Evolutionary conservation across 2,888 invertebrate genomes (phyloP).

Genomic region (Epiblema foenella): DNA sequence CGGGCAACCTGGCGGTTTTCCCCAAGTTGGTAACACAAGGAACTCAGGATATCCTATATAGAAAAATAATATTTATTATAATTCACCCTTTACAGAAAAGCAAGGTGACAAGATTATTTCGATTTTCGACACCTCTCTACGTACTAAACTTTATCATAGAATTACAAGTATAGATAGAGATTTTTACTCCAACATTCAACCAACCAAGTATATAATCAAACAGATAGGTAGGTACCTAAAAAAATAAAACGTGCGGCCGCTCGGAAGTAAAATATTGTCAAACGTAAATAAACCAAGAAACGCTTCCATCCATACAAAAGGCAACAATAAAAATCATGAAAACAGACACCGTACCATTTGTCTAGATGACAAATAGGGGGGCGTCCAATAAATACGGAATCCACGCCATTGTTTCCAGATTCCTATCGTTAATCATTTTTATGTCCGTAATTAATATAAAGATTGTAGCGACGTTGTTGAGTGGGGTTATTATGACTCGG

Average conservation of each 20-base stretch:
- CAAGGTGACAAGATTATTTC: no score
- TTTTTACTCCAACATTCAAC: no score
- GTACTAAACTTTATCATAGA: no score
- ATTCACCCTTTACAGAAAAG: no score
- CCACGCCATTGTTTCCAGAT: conserved; percentile 78
- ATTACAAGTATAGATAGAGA: no score
- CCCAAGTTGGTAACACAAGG: no score
- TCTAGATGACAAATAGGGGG: conserved; percentile 77
- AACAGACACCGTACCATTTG: conserved; percentile 68
- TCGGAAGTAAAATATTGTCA: conserved; percentile 43
- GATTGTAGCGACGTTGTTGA: conserved; percentile 70
- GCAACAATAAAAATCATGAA: conserved; percentile 62
- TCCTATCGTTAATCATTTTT: conserved; percentile 80
- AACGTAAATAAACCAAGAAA: conserved; percentile 34
- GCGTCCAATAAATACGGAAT: conserved; percentile 77
- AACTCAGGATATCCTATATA: no score
- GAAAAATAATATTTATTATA: no score
- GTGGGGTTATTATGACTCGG: conserved; percentile 45
- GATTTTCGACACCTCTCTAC: no score
- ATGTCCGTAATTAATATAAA: conserved; percentile 82
- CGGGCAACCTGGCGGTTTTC: no score
- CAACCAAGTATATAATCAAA: neutral
- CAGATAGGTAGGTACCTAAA: neutral
- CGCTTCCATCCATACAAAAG: conserved; percentile 41
- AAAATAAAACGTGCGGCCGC: conserved; percentile 19